A percentile compares a stretch with the other conserved stretches of the same genome.
Conservation (phyloP, 2,888 invertebrate species). For the Spodoptera littoralis region DNA sequence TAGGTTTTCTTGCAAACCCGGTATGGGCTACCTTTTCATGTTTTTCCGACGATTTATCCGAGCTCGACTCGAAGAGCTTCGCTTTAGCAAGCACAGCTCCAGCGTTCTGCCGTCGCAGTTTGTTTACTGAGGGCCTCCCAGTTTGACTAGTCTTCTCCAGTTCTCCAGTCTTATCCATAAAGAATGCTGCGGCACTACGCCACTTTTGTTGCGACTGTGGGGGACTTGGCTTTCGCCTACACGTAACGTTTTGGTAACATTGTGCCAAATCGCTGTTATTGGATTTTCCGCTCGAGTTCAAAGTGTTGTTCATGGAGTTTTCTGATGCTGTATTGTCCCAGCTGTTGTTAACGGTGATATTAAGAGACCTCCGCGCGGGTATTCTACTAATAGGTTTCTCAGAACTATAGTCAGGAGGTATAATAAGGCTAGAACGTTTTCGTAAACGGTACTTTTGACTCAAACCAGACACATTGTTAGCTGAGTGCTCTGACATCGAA, state of each 20-base stretch:
- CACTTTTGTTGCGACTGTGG: conserved; percentile 79
- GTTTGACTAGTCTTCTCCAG: conserved; percentile 82
- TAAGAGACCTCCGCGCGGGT: conserved; percentile 78
- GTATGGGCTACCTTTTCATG: conserved; percentile 71
- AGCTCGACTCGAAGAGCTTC: conserved; percentile 91
- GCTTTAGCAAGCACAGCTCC: conserved; percentile 95
- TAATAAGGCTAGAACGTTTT: conserved; percentile 75
- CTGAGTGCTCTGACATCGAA: conserved; percentile 71
- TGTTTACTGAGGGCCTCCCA: conserved; percentile 92
- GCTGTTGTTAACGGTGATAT: conserved; percentile 72
- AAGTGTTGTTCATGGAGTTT: conserved; percentile 71
- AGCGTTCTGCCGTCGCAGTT: conserved; percentile 92
- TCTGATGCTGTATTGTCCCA: conserved; percentile 74
- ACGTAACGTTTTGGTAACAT: conserved; percentile 70
- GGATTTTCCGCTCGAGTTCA: conserved; percentile 70
- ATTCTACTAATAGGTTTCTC: conserved; percentile 75
- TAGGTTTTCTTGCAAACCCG: conserved; percentile 83
- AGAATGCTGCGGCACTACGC: conserved; percentile 88
- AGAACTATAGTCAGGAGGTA: conserved; percentile 68
- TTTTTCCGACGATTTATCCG: conserved; percentile 83
- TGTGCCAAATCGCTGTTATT: conserved; percentile 66
- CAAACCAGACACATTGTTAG: conserved; percentile 68
- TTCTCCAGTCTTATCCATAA: conserved; percentile 85
- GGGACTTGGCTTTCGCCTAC: conserved; percentile 68
- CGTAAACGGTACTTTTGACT: conserved; percentile 77